Evolutionary conservation across 2,113 vertebrate species (phyloP).

Genomic region (Cephalopterus ornatus): DNA sequence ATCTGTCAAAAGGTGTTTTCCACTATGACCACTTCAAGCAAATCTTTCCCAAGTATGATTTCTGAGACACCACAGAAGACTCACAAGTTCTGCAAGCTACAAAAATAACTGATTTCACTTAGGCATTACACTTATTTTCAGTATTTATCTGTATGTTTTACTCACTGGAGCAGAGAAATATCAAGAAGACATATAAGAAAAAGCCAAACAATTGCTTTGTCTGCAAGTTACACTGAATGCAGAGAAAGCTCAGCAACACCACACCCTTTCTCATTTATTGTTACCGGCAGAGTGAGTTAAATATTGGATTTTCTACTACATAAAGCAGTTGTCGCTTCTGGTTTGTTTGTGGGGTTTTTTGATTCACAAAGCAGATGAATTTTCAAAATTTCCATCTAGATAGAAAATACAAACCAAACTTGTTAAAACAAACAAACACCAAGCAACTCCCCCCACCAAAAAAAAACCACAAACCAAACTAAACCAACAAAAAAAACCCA

Average conservation of each 20-base stretch:
- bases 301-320: background rate
- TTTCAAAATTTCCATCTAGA: background rate
- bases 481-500: too few relatives aligned
- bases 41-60: background rate
- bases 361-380: background rate
- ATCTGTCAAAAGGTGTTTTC: background rate
- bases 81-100: background rate
- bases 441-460: too few relatives aligned
- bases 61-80: background rate
- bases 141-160: background rate
- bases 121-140: background rate
- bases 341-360: background rate
- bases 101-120: background rate
- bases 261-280: background rate
- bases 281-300: background rate
- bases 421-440: background rate
- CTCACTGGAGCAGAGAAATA: background rate
- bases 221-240: background rate
- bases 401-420: background rate
- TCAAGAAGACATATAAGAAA: background rate
- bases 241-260: background rate
- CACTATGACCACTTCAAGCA: background rate
- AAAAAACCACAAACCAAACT: background rate
- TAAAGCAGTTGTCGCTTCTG: background rate
- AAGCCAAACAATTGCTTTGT: background rate